Percentiles rank a stretch among this genome's conserved stretches.
phyloP scores from a whole-genome alignment of 2,797 vertebrate species.

The Syncerus caffer region DNA sequence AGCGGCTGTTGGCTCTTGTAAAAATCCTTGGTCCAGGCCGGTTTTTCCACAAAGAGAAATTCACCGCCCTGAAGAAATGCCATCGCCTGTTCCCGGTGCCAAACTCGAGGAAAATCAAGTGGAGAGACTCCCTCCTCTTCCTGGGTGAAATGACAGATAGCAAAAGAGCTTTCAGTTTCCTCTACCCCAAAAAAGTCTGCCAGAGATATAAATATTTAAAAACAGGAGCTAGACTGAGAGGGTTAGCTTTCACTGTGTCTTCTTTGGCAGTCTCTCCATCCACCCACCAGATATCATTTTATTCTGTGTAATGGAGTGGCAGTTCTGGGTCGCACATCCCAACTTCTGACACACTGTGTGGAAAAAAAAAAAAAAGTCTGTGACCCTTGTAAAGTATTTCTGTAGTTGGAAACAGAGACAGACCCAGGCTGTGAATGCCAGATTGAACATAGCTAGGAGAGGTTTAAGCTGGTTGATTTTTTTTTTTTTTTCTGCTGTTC shows the following conservation, averaged over 20 bases:
- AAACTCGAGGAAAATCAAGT: constrained; percentile 74
- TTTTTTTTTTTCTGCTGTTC: constrained; percentile 15
- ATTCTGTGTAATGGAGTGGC: constrained; percentile 84
- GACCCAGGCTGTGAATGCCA: constrained; percentile 71
- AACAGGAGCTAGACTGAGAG: constrained; percentile 85
- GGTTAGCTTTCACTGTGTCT: constrained; percentile 84
- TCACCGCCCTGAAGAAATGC: constrained; percentile 52
- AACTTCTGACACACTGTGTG: constrained; percentile 73
- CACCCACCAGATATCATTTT: constrained; percentile 83
- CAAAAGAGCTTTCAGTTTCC: constrained; percentile 83
- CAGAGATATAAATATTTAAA: constrained; percentile 88
- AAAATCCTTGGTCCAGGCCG: constrained; percentile 64
- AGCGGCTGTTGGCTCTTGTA: constrained; percentile 62
- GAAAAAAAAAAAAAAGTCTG: constrained; percentile 66
- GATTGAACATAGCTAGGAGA: constrained; percentile 62
- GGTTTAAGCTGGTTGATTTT: not conserved
- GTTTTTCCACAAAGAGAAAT: constrained; percentile 73
- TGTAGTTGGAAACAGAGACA: constrained; percentile 70
- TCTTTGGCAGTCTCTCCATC: constrained; percentile 82
- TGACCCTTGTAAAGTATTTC: constrained; percentile 73
- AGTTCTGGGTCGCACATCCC: constrained; percentile 78
- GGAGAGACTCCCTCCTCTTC: constrained; percentile 77
- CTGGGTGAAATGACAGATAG: constrained; percentile 82
- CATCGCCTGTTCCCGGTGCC: constrained; percentile 54
- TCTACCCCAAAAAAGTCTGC: constrained; percentile 84